These are phyloP conservation scores for Hyppa rectilinea DNA, from an alignment of 2,888 invertebrate genomes.

Conservation along the genomic window DNA sequence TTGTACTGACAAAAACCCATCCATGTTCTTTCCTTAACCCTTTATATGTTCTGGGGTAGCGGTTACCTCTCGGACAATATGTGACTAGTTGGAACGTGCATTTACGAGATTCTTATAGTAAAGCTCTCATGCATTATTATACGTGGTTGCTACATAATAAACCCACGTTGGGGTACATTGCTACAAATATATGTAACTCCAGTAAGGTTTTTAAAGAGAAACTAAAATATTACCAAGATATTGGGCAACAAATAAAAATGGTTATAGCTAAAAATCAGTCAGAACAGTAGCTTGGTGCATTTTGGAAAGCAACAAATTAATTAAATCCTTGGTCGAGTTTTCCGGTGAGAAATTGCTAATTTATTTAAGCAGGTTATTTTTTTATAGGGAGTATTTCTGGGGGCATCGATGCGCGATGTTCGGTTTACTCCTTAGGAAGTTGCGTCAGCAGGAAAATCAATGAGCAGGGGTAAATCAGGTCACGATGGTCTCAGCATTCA, in stretches of 20 bases:
- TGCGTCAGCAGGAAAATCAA: background rate
- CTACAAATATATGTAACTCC: background rate
- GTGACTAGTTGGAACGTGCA: too few species aligned
- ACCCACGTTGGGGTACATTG: background rate
- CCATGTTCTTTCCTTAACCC: too few species aligned
- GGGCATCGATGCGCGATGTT: background rate
- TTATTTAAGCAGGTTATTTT: background rate
- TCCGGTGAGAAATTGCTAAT: constrained; percentile 1
- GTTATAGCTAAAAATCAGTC: constrained; percentile 1
- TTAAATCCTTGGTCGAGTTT: background rate
- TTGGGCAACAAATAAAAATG: too few species aligned
- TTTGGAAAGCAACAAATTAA: constrained; percentile 9
- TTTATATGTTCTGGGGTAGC: too few species aligned
- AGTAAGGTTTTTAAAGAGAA: constrained; percentile 10
- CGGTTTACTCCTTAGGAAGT: constrained; percentile 9
- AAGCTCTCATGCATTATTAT: too few species aligned
- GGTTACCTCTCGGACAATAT: too few species aligned
- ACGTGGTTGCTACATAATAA: background rate
- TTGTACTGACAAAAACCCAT: too few species aligned
- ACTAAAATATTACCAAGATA: constrained; percentile 1
- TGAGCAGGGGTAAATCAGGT: constrained; percentile 14
- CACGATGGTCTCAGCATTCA: too few species aligned
- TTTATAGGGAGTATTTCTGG: too few species aligned
- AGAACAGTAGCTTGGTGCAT: constrained; percentile 5
- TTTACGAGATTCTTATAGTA: too few species aligned